phyloP scores from a whole-genome alignment of 2,797 vertebrate genomes.

The Meriones psammophilus region DNA sequence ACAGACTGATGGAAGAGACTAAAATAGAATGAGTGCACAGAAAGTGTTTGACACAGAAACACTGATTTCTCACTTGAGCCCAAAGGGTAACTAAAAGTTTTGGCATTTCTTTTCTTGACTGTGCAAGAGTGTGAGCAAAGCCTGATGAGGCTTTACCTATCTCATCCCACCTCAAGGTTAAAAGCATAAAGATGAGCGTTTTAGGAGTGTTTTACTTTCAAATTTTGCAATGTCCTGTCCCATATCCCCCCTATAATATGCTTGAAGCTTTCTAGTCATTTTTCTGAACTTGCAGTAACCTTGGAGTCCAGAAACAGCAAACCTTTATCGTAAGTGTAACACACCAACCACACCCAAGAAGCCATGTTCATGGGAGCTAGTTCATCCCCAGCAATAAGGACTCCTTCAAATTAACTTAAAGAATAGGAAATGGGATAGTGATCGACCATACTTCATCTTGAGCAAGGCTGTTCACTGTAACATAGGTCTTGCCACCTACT shows the following conservation, averaged over 20 bases:
- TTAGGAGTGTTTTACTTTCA: not conserved
- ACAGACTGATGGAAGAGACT: not conserved
- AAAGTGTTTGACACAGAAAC: not conserved
- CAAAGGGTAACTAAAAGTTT: not conserved
- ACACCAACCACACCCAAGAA: not conserved
- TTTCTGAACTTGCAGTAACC: not conserved
- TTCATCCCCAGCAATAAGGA: not conserved
- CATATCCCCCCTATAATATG: not conserved
- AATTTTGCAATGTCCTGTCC: not conserved
- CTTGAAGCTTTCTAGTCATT: not conserved
- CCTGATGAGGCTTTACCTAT: not conserved
- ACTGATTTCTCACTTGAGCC: not conserved
- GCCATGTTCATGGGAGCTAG: not conserved
- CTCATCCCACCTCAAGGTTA: not conserved
- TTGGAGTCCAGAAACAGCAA: not conserved
- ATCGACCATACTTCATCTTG: not conserved
- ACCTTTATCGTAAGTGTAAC: not conserved
- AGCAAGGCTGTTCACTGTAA: not conserved
- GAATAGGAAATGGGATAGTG: not conserved
- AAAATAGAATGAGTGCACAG: too few relatives aligned
- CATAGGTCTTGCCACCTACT: not conserved
- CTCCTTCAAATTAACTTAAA: not conserved
- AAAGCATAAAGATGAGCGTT: not conserved
- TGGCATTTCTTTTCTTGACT: not conserved
- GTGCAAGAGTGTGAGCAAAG: not conserved